These are phyloP conservation scores for Philypnodon macrostomus DNA, from an alignment of 2,797 vertebrate species.

Conservation along the genomic window DNA sequence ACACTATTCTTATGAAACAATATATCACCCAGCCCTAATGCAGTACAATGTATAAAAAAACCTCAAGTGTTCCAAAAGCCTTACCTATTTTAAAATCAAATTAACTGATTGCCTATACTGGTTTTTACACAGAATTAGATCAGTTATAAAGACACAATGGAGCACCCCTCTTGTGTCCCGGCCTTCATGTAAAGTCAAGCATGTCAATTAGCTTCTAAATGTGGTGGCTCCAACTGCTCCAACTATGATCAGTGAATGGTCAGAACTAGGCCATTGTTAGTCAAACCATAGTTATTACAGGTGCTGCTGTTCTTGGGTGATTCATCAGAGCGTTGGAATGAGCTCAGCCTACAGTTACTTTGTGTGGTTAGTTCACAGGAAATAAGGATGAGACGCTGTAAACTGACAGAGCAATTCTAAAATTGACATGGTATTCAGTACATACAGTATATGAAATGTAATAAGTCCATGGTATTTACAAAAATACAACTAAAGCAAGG, in stretches of 20 bases:
- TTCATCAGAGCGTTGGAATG: conserved; percentile 56
- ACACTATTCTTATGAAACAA: too few species aligned
- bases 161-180: conserved; percentile 11
- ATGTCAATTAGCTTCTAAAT: conserved; percentile 24
- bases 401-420: conserved; percentile 27
- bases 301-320: conserved; percentile 60
- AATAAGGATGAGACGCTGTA: conserved; percentile 39
- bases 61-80: conserved; percentile 10
- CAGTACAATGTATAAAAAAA: conserved; percentile 6
- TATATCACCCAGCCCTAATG: conserved; percentile 16
- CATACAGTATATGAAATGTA: too few species aligned
- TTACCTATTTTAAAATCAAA: conserved; percentile 7
- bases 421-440: too few species aligned
- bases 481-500: too few species aligned
- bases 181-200: conserved; percentile 17
- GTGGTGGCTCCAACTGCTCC: conserved; percentile 9
- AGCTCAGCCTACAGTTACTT: conserved; percentile 25
- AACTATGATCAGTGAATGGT: conserved; percentile 21
- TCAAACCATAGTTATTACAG: conserved; percentile 52
- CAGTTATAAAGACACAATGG: conserved; percentile 9
- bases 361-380: conserved; percentile 20
- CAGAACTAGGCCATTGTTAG: conserved; percentile 55
- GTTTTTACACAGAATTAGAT: background rate
- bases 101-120: background rate
- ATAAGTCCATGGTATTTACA: too few species aligned